Evolutionary conservation across 1,140 invertebrate genomes (phyloP).

Genomic region (Charaxes varanes): DNA sequence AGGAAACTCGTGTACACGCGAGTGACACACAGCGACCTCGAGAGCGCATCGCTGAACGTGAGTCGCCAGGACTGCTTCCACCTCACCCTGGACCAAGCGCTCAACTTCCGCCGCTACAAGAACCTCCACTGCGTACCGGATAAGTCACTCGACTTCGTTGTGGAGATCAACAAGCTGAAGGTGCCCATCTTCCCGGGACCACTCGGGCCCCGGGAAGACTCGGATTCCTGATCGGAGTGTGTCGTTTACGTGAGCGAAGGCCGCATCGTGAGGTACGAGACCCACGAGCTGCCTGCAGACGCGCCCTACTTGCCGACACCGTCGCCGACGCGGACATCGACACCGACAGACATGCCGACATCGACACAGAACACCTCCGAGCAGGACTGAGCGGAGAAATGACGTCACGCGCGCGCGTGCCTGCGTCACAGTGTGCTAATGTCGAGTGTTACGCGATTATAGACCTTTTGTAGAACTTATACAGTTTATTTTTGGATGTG

Average conservation of each 20-base stretch:
- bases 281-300: conserved; percentile 2
- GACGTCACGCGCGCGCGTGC: too few relatives aligned
- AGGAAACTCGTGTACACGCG: conserved; percentile 42
- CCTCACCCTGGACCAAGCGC: conserved; percentile 48
- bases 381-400: too few relatives aligned
- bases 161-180: conserved; percentile 34
- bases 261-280: conserved; percentile 25
- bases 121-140: conserved; percentile 37
- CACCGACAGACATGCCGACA: too few relatives aligned
- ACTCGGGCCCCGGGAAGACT: not conserved
- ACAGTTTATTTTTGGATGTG: too few relatives aligned
- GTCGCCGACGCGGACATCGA: too few relatives aligned
- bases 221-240: conserved; percentile 28
- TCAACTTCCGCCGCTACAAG: conserved; percentile 44
- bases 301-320: too few relatives aligned
- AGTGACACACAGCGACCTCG: conserved; percentile 52
- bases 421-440: too few relatives aligned
- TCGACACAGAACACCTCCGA: too few relatives aligned
- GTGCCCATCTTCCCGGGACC: not conserved
- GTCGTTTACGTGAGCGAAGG: conserved; percentile 32
- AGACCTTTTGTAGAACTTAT: too few relatives aligned
- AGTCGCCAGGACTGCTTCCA: conserved; percentile 55
- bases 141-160: conserved; percentile 38
- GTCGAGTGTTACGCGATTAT: too few relatives aligned
- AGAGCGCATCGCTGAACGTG: conserved; percentile 36